phyloP scores from a whole-genome alignment of 2,888 invertebrate species.

The Apodemia mormo region DNA sequence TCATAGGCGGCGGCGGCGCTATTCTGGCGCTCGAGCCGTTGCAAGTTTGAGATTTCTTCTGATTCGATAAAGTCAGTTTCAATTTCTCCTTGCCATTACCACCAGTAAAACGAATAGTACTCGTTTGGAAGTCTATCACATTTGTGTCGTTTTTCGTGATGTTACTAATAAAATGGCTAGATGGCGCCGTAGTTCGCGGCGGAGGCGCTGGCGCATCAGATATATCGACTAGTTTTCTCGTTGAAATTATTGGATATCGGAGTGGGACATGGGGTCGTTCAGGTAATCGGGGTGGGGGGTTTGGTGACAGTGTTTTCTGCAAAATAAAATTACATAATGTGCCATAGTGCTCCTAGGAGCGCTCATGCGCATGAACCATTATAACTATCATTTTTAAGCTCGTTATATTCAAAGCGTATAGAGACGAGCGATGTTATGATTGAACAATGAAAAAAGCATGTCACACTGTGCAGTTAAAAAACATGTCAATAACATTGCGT shows the following conservation, averaged over 20 bases:
- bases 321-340: conserved; percentile 74
- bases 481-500: not conserved
- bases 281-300: conserved; percentile 72
- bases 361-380: conserved; percentile 42
- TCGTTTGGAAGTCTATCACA: conserved; percentile 64
- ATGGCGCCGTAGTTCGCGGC: conserved; percentile 56
- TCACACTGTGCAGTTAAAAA: not conserved
- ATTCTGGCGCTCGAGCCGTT: conserved; percentile 48
- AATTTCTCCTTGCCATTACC: conserved; percentile 66
- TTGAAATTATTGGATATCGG: conserved; percentile 73
- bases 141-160: conserved; percentile 63
- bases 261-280: conserved; percentile 68
- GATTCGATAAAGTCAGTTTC: conserved; percentile 67
- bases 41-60: conserved; percentile 52
- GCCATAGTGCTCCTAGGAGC: conserved; percentile 70
- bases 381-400: conserved; percentile 3
- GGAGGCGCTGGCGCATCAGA: conserved; percentile 71
- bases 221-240: conserved; percentile 68
- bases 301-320: conserved; percentile 75
- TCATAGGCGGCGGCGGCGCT: conserved; percentile 44
- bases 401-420: not conserved
- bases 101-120: conserved; percentile 72
- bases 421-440: not conserved
- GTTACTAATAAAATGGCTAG: conserved; percentile 67
- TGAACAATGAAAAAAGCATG: not conserved